Evolutionary conservation across 2,113 vertebrate genomes (phyloP).

Genomic region (Grammomys dolichurus): DNA sequence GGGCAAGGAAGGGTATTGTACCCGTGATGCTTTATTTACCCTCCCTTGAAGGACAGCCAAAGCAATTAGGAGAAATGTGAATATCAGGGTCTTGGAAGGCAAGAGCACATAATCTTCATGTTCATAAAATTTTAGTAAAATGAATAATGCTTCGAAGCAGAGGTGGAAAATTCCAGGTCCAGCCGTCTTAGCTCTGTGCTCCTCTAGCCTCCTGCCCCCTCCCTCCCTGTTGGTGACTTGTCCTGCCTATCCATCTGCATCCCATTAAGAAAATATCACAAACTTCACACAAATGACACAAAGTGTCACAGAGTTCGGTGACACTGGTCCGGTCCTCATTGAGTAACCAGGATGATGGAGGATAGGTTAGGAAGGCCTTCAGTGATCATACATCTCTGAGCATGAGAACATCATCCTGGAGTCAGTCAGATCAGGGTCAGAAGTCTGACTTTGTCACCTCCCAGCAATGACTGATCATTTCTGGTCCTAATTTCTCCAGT

Average conservation of each 20-base stretch:
- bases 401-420: background rate
- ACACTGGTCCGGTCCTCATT: background rate
- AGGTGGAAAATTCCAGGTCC: background rate
- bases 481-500: background rate
- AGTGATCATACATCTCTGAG: background rate
- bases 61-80: slow-evolving; percentile 5
- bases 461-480: background rate
- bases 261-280: background rate
- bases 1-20: background rate
- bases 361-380: background rate
- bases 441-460: background rate
- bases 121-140: slow-evolving; percentile 26
- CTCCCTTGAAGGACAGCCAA: background rate
- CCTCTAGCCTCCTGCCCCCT: rapidly evolving
- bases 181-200: background rate
- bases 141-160: background rate
- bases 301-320: background rate
- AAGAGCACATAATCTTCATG: background rate
- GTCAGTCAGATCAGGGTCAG: background rate
- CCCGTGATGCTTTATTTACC: background rate
- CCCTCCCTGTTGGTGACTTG: rapidly evolving
- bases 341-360: background rate
- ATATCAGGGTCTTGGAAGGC: background rate
- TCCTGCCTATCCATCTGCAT: background rate
- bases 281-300: too few relatives aligned